Evolutionary conservation across 2,113 vertebrate genomes (phyloP).

Genomic region (Uropsilus gracilis): DNA sequence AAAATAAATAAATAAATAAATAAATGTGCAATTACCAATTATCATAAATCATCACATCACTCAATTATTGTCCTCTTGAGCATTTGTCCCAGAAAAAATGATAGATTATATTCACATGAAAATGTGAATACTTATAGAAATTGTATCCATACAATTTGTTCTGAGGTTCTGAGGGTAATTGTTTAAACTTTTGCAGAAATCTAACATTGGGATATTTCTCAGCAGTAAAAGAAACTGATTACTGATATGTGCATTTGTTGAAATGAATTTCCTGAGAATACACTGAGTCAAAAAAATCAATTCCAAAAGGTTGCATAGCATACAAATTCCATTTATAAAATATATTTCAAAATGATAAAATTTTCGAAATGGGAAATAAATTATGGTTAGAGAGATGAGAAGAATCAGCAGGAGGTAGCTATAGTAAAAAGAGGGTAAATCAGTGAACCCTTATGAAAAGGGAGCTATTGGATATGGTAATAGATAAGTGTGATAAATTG

Average conservation of each 20-base stretch:
- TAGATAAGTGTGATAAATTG: not conserved
- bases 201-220: not conserved
- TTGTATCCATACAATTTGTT: not conserved
- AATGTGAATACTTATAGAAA: not conserved
- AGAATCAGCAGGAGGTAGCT: accelerated
- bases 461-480: not conserved
- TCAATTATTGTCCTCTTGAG: not conserved
- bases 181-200: not conserved
- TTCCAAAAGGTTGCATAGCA: not conserved
- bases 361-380: not conserved
- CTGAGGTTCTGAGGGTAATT: not conserved
- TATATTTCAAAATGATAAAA: not conserved
- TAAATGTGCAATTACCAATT: not conserved
- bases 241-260: not conserved
- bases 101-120: not conserved
- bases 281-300: not conserved
- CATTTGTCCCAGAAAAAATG: not conserved
- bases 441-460: not conserved
- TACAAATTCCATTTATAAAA: not conserved
- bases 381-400: not conserved
- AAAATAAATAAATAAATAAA: too few species aligned
- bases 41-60: not conserved
- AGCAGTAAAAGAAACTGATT: not conserved
- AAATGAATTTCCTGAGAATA: not conserved
- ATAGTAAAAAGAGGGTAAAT: not conserved